Base-by-base conservation (phyloP, 2,888 invertebrate species). In the Standfussiana lucernea region DNA sequence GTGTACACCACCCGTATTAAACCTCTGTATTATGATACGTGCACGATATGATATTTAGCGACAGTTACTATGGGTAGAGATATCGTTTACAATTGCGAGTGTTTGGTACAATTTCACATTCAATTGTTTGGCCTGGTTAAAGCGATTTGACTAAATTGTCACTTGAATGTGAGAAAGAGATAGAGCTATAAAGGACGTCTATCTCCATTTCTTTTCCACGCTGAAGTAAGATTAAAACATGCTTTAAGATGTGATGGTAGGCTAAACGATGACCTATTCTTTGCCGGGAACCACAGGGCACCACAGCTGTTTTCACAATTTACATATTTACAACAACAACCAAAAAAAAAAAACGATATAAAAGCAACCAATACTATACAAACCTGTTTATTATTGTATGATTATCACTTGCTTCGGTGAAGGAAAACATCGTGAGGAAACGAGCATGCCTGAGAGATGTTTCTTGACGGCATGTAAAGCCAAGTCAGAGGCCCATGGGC, bases 201-300 rank as follows among this genome's bases (percentile, higher is more conserved):
- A 53, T 11, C 24, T 7, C 50, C 50, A 11, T n/a, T 11, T 53
- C 3, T 53, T n/a, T 53, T 37, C 15, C 15, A 15, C 2, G 6
- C 2, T 56, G 7, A 2, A 28, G 6, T 28, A 15, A 15, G n/a
- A 53, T 53, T 53, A 15, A 56, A 28, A 56, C 10, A 28, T 15
- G 28, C 7, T 28, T 28, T 56, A 28, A 28, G 56, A 28, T 15
- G 7, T 56, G 15, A 7, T 15, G 28, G 28, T 56, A 56, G n/a
- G n/a, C 11, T 1, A 59, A 0, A 0, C 2, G 45, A 47, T 15
- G 47, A 35, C 42, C 50, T 62, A 68, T 45, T 3, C 42, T 3
- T 74, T 71, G 45, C 80, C 7, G 37, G 62, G 61, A 79, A 79
- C 79, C 79, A 79, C 79, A 66, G 28, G 32, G 47, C 28, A 71